A percentile compares a stretch with the other conserved stretches of the same genome.
Evolutionary conservation across 2,888 invertebrate genomes (phyloP).

Genomic region (Eupithecia pulchellata): DNA sequence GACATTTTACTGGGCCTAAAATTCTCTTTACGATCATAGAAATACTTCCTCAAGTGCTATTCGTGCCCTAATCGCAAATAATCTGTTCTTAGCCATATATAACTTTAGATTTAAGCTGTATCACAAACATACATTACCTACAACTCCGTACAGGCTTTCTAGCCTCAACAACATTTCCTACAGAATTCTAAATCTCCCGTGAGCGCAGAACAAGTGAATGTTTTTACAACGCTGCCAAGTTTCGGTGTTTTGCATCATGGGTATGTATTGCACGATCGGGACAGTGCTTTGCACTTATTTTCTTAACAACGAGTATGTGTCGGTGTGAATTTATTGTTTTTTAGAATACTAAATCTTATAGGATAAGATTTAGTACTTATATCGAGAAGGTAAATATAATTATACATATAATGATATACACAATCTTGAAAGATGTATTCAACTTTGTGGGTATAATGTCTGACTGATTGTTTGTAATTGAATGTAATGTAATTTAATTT

Average conservation of each 20-base stretch:
- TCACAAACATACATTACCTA: constrained; percentile 4
- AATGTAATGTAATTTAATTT: too few species aligned
- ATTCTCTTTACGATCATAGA: background rate
- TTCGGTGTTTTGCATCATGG: constrained; percentile 16
- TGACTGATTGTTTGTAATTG: too few species aligned
- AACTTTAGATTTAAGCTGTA: constrained; percentile 3
- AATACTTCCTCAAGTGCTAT: background rate
- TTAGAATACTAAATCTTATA: too few species aligned
- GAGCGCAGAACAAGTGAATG: constrained; percentile 25
- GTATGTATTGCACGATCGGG: constrained; percentile 7
- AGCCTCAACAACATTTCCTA: background rate
- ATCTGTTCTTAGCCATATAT: background rate
- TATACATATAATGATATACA: too few species aligned
- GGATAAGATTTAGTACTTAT: background rate
- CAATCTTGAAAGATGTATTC: too few species aligned
- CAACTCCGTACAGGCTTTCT: background rate
- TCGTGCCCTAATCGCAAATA: background rate
- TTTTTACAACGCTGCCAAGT: constrained; percentile 31
- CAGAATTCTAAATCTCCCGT: constrained; percentile 12
- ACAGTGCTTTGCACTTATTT: constrained; percentile 35
- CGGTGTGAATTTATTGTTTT: background rate
- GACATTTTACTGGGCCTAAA: constrained; percentile 3
- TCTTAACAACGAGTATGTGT: background rate
- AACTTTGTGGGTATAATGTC: too few species aligned
- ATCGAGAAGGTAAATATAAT: too few species aligned